Conservation (phyloP, 1,140 invertebrate genomes). For the Tribolium castaneum region DNA sequence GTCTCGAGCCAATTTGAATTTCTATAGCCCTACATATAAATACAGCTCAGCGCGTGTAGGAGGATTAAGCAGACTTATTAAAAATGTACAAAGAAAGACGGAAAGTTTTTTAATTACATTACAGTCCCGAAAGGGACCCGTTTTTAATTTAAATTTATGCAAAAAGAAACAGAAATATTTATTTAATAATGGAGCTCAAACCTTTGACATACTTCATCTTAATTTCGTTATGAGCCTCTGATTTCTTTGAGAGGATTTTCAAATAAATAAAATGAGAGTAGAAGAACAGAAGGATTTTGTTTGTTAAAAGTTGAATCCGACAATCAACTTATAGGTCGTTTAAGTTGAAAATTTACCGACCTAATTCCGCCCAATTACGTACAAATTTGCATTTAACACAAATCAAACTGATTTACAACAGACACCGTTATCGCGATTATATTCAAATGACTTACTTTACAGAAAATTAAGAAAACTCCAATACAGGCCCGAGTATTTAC, state of each 20-base stretch:
- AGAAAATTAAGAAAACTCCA: slow-evolving; percentile 22
- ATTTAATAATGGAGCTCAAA: background rate
- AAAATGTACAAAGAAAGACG: slow-evolving; percentile 6
- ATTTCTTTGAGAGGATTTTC: background rate
- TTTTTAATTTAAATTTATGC: slow-evolving; percentile 26
- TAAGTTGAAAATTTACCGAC: background rate
- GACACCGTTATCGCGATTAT: background rate
- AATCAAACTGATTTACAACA: slow-evolving; percentile 5
- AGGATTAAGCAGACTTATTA: background rate
- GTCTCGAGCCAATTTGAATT: slow-evolving; percentile 2
- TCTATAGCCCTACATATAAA: slow-evolving; percentile 2
- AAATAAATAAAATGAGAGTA: background rate
- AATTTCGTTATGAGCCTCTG: background rate
- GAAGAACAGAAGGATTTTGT: background rate
- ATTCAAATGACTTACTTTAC: slow-evolving; percentile 11
- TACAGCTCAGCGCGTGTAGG: background rate
- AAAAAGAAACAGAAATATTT: slow-evolving; percentile 24
- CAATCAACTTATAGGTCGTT: background rate
- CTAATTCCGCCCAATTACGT: background rate
- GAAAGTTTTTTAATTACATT: slow-evolving; percentile 27
- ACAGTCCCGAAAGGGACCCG: background rate
- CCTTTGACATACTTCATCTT: background rate
- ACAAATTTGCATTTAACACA: slow-evolving; percentile 5
- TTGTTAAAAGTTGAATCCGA: background rate
- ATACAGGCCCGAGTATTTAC: slow-evolving; percentile 13